These are phyloP conservation scores for Upupa epops DNA, from an alignment of 2,113 vertebrate species.

Conservation along the genomic window DNA sequence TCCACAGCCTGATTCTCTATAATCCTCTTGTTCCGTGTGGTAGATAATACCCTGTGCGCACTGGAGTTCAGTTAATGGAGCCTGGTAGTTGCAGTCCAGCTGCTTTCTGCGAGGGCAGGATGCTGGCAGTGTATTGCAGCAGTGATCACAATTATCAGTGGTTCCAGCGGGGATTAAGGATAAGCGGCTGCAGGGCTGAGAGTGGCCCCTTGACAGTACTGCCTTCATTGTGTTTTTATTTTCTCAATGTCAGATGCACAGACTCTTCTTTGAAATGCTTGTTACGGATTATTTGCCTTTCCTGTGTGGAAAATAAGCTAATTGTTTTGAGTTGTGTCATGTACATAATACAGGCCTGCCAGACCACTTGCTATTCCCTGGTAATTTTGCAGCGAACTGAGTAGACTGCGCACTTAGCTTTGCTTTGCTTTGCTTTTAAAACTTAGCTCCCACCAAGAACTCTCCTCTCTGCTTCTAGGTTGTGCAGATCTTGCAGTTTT, in stretches of 20 bases:
- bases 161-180: background rate
- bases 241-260: background rate
- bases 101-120: background rate
- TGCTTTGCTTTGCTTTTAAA: background rate
- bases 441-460: background rate
- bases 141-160: background rate
- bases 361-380: background rate
- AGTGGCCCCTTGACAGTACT: background rate
- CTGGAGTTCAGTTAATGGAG: background rate
- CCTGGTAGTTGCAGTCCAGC: background rate
- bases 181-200: background rate
- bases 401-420: background rate
- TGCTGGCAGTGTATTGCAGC: background rate
- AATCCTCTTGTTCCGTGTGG: background rate
- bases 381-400: background rate
- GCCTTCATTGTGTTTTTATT: background rate
- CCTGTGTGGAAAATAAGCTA: background rate
- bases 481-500: slow-evolving; percentile 36
- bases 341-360: background rate
- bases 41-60: background rate
- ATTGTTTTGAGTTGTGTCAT: background rate
- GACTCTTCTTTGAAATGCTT: background rate
- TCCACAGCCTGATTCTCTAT: background rate
- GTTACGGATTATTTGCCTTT: background rate
- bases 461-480: background rate